Evolutionary conservation across 2,888 invertebrate genomes (phyloP), one percentile per base, ranked within the genome.

Genomic region (Lapara coniferarum): DNA sequence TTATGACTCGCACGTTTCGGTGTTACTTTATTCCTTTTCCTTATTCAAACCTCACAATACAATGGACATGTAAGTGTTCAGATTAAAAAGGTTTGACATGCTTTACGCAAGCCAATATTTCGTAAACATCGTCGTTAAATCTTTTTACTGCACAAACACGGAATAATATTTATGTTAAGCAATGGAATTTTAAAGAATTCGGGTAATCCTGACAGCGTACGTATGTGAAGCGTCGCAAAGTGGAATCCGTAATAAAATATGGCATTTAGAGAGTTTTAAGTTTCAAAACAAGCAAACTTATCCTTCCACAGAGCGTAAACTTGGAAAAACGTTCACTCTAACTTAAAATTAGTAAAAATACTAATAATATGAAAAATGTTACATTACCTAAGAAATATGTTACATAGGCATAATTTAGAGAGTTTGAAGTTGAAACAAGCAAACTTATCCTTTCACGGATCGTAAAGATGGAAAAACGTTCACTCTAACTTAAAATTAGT

Each of bases 201-300:
- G 56, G 56, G 56, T 25, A 25, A 51, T 19, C 56, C 25, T 56
- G 56, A 56, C 56, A 56, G 56, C 19, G 12, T 56, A 6, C 51
- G 51, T 51, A 8, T 37, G 37, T 37, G 25, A 56, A 56, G 56
- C 56, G 56, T 13, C 25, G 25, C 25, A 19, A 25, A 56, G 25
- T 56, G 56, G 13, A 56, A 56, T 13, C 0, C 56, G 10, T 19
- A 56, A 56, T 56, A 56, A 56, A 56, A 56, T 25, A 19, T 25
- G 25, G 56, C 56, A 56, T 56, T 56, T 56, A 56, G 25, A 25
- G 25, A 12, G 56, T 56, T 56, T 56, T 6, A 56, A 56, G 56
- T 56, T 56, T n/a, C n/a, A 25, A 56, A 56, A 56, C 25, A 56
- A 56, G 56, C 56, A 30, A 56, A 56, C 25, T 56, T 56, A 56